Evolutionary conservation across 2,113 vertebrate genomes (phyloP), one percentile per base, ranked within the genome.

Genomic region (Taurulus bubalis): DNA sequence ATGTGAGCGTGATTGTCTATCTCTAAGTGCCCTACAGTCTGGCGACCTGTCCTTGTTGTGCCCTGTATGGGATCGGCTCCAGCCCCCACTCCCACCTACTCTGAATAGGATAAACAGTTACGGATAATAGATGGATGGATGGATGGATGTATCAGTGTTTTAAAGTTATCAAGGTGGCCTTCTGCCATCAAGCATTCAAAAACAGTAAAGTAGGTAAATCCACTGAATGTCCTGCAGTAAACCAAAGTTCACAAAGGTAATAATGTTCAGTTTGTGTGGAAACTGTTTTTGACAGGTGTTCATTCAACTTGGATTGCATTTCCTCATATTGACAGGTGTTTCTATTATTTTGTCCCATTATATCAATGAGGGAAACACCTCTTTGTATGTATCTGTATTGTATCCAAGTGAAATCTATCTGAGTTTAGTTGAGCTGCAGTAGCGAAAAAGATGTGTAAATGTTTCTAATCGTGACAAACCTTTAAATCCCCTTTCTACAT

Each of bases 401-500:
- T 47, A 84, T 82, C 71, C 72, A 0, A 55, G 62, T 71, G 26
- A 32, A 51, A 68, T 67, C 30, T 66, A 42, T 89, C 77, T 36
- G 32, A 59, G 87, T 82, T 91, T 53, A 67, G 75, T 49, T 71
- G 34, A 38, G 49, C 69, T 75, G 55, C 66, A 70, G 66, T 42
- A 8, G 75, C 32, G 42, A 86, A 82, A 86, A 74, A 83, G 60
- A 73, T 67, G 65, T 87, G 64, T 82, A 85, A 81, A 80, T 55
- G 53, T 58, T 71, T 76, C 67, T 71, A 76, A 85, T 63, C 12
- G 79, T 30, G 32, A 71, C 70, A 64, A 67, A 72, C 80, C 68
- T 85, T 75, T 53, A 77, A 88, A 89, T 91, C 62, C 53, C 34
- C 18, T 3, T 38, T 79, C 58, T 51, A 60, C 0, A 14, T 66